Base-by-base conservation (phyloP, 2,888 invertebrate genomes). In the Macrosoma leucophasiata region DNA sequence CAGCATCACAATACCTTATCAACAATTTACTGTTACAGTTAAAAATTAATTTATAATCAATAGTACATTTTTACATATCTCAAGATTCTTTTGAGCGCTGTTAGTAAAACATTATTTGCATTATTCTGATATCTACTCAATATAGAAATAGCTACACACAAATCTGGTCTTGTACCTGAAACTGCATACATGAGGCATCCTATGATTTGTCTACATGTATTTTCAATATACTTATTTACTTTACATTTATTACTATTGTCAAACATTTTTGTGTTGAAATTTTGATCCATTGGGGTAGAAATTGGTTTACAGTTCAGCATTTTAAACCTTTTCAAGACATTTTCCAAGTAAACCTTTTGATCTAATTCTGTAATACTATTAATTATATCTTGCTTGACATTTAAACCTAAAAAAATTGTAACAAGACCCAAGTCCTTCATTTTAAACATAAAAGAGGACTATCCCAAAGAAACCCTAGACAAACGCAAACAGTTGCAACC, bases 111-210 rank as follows among this genome's bases (percentile, higher is more conserved):
- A n/a, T 33, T 15, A 33, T 34, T 45, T 17, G 45, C 41, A 35
- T 8, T 12, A 5, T 39, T 26, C 25, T 45, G 45, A 12, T 30
- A 45, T 23, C 45, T 36, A 33, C 41, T 39, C 3, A 44, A 28
- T 17, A 38, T 26, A 28, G 34, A 38, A 1, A 46, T 21, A 11
- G 42, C 18, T 10, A 36, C 12, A 33, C 43, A 41, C 4, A 43
- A 11, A 22, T 44, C 47, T 10, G 46, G 47, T 18, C 45, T 39
- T 11, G 41, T 43, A 2, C 45, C 48, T 14, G 29, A 46, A 13
- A 39, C 43, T n/a, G 39, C 43, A 41, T 46, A 46, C 32, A 37
- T 30, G 3, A 45, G 6, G 19, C 38, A 25, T 7, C 34, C 41
- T 20, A 45, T 41, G n/a, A 42, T 25, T 15, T 36, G 20, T 29